A percentile compares a stretch with the other conserved stretches of the same genome.
phyloP scores from a whole-genome alignment of 2,113 vertebrate genomes.

The Halcyon malimbica region DNA sequence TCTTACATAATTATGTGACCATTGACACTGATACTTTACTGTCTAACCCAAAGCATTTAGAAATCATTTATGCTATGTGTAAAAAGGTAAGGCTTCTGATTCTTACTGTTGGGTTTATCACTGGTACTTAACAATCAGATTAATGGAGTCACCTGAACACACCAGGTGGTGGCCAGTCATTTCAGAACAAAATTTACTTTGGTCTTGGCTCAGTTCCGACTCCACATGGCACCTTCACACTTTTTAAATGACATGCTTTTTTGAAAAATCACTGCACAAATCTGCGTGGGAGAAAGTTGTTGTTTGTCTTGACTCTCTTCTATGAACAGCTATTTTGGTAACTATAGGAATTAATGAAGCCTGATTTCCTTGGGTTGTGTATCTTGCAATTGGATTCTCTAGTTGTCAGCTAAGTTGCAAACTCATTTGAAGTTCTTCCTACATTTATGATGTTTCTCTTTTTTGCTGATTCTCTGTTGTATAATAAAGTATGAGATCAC shows the following conservation, averaged over 20 bases:
- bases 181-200: not conserved
- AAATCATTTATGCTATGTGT: constrained; percentile 97
- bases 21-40: constrained; percentile 92
- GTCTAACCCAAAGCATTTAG: constrained; percentile 92
- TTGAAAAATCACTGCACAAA: not conserved
- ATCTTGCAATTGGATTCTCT: not conserved
- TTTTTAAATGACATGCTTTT: not conserved
- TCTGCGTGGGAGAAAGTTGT: constrained; percentile 31
- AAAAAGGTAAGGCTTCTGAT: constrained; percentile 86
- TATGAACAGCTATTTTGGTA: constrained; percentile 26
- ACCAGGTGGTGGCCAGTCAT: not conserved
- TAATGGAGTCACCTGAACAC: not conserved
- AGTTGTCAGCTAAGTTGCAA: not conserved
- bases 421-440: constrained; percentile 1
- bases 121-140: not conserved
- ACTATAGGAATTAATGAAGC: constrained; percentile 38
- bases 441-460: not conserved
- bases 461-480: not conserved
- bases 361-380: not conserved
- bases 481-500: not conserved
- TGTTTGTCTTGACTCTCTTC: not conserved
- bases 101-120: not conserved
- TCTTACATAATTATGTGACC: constrained; percentile 98
- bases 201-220: not conserved
- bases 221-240: not conserved